These are phyloP conservation scores for Octodon degus DNA, from an alignment of 2,113 vertebrate species.

Conservation along the genomic window DNA sequence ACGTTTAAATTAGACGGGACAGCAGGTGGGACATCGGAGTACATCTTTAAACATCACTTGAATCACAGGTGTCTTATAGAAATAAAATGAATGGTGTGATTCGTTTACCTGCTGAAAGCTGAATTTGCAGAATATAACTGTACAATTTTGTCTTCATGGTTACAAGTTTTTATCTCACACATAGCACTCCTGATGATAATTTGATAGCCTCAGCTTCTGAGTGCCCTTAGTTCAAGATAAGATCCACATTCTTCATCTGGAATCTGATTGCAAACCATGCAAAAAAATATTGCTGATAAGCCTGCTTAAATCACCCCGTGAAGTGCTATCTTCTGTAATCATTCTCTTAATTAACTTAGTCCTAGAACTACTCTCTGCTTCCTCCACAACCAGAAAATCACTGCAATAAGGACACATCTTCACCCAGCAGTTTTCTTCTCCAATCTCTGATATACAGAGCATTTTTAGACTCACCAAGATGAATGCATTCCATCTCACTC, in stretches of 20 bases:
- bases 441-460: background rate
- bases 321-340: constrained; percentile 36
- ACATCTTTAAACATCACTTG: constrained; percentile 20
- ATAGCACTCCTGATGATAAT: constrained; percentile 25
- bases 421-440: background rate
- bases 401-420: background rate
- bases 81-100: constrained; percentile 43
- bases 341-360: constrained; percentile 48
- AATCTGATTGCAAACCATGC: constrained; percentile 42
- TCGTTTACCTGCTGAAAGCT: constrained; percentile 46
- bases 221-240: constrained; percentile 38
- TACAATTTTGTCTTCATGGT: constrained; percentile 3
- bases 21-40: background rate
- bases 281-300: constrained; percentile 53
- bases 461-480: constrained; percentile 23
- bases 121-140: constrained; percentile 49
- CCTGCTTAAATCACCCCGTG: background rate
- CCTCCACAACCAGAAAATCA: constrained; percentile 24
- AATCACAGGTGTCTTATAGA: constrained; percentile 1
- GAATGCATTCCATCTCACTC: background rate
- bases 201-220: constrained; percentile 53
- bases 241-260: constrained; percentile 26
- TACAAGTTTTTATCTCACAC: constrained; percentile 22
- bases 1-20: constrained; percentile 45
- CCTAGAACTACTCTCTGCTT: background rate